Base-by-base conservation (phyloP, 1,140 invertebrate genomes). In the Reticulitermes speratus region DNA sequence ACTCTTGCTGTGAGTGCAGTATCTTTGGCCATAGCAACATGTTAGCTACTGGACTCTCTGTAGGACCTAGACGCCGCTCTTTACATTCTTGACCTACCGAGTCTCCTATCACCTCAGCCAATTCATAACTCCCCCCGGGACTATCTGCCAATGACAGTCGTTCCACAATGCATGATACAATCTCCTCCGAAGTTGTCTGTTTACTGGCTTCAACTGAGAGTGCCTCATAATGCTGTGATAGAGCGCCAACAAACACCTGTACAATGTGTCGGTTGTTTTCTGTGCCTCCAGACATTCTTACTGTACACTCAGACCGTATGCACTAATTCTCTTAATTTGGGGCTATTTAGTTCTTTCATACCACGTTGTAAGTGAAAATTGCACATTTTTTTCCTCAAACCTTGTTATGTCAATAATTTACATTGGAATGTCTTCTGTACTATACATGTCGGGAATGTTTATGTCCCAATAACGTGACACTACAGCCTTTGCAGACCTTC, bases 1-100 rank as follows among this genome's bases (percentile, higher is more conserved):
- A 93, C 90, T 93, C 92, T 89, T 93, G 91, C 86, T 92, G 92
- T n/a, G 86, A 84, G 86, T 91, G 88, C 87, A 90, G 89, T 85
- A 90, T 91, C 90, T 97, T 97, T 30, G 97, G 97, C 98, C 98
- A 99, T 16, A 99, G 92, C 88, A 97, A 92, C 95, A 98, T 98
- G 48, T 99, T 94, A 44, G 96, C 96, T 16, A 98, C 97, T 3
- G 98, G 98, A 89, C 96, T 97, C 90, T 99, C 98, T 44, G 93
- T 92, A 65, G 95, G 93, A 82, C 96, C 96, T 30, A 99, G 93
- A 88, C 97, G 92, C 87, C 98, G 92, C 92, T 99, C 98, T 90
- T 99, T 98, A 90, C 97, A 98, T 90, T 98, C 96, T 89, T 96
- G 95, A 25, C 96, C 95, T 86, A 95, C 93, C 88, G 95, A 95